Percentiles rank a stretch among this genome's conserved stretches.
phyloP scores from a whole-genome alignment of 2,113 vertebrate species.

The Casuarius casuarius region DNA sequence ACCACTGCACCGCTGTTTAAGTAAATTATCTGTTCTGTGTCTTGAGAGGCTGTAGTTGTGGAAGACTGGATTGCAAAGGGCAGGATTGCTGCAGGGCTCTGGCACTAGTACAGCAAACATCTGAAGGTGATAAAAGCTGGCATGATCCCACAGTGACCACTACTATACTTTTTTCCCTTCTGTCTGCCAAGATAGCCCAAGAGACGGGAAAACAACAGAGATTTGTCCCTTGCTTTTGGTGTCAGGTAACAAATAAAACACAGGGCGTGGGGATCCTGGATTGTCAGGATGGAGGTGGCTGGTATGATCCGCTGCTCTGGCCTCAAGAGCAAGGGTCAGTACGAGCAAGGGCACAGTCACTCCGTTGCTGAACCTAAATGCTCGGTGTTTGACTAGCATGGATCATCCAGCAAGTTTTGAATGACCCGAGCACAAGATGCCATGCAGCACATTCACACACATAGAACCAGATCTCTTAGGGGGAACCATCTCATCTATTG shows the following conservation, averaged over 20 bases:
- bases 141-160: background rate
- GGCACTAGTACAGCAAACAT: background rate
- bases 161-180: background rate
- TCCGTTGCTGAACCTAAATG: background rate
- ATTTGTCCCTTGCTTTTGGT: background rate
- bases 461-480: too few species aligned
- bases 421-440: too few species aligned
- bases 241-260: background rate
- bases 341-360: background rate
- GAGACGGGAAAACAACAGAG: background rate
- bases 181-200: background rate
- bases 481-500: background rate
- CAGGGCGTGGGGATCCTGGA: accelerated
- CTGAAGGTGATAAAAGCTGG: background rate
- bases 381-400: background rate
- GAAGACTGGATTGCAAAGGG: background rate
- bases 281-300: background rate
- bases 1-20: background rate
- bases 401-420: background rate
- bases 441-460: accelerated
- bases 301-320: background rate
- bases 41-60: background rate
- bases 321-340: background rate
- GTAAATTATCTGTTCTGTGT: background rate
- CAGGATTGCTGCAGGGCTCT: background rate